phyloP scores from a whole-genome alignment of 2,797 vertebrate species.

The Anabacerthia variegaticeps region DNA sequence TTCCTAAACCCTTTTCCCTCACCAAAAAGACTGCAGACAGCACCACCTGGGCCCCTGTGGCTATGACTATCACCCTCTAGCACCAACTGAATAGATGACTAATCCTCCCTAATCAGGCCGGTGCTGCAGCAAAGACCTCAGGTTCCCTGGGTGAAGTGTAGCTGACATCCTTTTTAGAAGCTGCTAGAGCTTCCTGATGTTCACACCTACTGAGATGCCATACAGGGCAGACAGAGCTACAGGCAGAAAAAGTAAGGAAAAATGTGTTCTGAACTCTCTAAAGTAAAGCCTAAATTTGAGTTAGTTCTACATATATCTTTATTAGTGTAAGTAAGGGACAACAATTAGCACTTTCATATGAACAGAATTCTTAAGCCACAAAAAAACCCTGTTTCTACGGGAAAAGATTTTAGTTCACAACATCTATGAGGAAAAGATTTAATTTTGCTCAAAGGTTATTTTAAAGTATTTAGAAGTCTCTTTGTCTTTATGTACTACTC shows the following conservation, averaged over 20 bases:
- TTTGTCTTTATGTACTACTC: not conserved
- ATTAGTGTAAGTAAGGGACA: not conserved
- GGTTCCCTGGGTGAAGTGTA: not conserved
- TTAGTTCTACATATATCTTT: not conserved
- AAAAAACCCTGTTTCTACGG: not conserved
- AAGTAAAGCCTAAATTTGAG: not conserved
- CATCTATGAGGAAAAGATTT: not conserved
- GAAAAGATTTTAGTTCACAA: not conserved
- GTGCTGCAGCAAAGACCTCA: not conserved
- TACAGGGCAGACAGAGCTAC: not conserved
- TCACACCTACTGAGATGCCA: not conserved
- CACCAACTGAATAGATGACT: not conserved
- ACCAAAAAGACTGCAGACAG: not conserved
- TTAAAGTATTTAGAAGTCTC: not conserved
- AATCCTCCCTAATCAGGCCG: not conserved
- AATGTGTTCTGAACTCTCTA: not conserved
- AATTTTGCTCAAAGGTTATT: not conserved
- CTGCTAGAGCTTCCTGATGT: not conserved
- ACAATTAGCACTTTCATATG: not conserved
- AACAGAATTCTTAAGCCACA: not conserved
- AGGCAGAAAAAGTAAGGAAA: not conserved
- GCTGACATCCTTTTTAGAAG: not conserved
- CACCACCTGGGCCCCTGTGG: not conserved
- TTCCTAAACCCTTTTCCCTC: not conserved
- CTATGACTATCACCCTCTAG: not conserved